These are phyloP conservation scores for Sebastes oblongus DNA, from an alignment of 2,797 vertebrate genomes.

Conservation along the genomic window DNA sequence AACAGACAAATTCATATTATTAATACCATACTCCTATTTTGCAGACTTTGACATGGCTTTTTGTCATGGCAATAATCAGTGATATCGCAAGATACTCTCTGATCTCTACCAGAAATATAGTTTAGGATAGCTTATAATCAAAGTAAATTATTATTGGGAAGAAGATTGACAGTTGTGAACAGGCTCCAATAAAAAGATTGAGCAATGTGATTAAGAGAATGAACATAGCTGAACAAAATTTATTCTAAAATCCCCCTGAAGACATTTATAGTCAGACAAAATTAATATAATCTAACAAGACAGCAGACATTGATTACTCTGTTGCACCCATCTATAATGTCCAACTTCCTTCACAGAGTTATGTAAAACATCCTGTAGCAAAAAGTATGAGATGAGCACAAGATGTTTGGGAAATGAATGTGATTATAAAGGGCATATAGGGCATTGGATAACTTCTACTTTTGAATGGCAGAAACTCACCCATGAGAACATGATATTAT, in stretches of 20 bases:
- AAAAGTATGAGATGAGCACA: not conserved
- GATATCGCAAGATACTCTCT: not conserved
- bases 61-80: not conserved
- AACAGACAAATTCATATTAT: not conserved
- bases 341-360: not conserved
- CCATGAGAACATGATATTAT: not conserved
- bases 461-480: not conserved
- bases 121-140: not conserved
- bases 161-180: not conserved
- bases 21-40: not conserved
- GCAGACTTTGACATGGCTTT: not conserved
- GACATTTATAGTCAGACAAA: not conserved
- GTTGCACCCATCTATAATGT: not conserved
- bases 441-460: not conserved
- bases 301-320: not conserved
- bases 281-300: not conserved
- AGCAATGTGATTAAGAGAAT: not conserved
- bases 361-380: not conserved
- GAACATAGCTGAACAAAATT: not conserved
- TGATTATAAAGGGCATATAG: not conserved
- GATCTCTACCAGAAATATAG: not conserved
- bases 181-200: not conserved
- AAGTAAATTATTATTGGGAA: not conserved
- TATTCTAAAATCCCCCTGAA: not conserved
- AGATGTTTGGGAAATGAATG: not conserved